Evolutionary conservation across 1,140 invertebrate species (phyloP), one percentile per base, ranked within the genome.

Genomic region (Chelonus insularis): DNA sequence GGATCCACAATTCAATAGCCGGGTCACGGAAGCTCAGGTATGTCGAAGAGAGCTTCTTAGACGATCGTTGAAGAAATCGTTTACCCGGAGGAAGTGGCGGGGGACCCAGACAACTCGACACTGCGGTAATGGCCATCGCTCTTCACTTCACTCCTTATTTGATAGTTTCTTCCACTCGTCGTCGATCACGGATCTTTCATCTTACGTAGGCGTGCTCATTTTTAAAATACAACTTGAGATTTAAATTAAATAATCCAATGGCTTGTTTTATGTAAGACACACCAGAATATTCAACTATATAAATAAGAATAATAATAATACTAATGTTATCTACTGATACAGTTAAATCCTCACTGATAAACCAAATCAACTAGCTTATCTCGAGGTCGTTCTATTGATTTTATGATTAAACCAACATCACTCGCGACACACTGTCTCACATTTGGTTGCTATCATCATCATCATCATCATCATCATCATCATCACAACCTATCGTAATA

Each of bases 1-100:
- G 72, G 11, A 78, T 72, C 76, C 80, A 80, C 23, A 72, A 72
- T 55, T 81, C 77, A 16, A 79, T 66, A 8, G 79, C 79, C 11
- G 80, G 80, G 59, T 84, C 82, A n/a, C 76, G 77, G 66, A 84
- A 84, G 64, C 82, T 83, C 34, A 72, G 72, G 65, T 84, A 84
- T 18, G 81, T 84, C 50, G 82, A 82, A 12, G 80, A 78, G 23
- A 81, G 72, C 58, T 75, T 78, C 61, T 71, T 75, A 57, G 71
- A 65, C 1, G 76, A 68, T 43, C 72, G 69, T 32, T 76, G 71
- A 18, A 73, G 69, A 60, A 74, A 76, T 37, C 75, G 72, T 45
- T 79, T 81, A 25, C 77, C 79, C 0, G 81, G 81, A 3, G 81
- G 82, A 37, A 82, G 70, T 12, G 80, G 80, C 23, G 77, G 75